Evolutionary conservation across 2,113 vertebrate genomes (phyloP), one percentile per base, ranked within the genome.

Genomic region (Scomber colias): DNA sequence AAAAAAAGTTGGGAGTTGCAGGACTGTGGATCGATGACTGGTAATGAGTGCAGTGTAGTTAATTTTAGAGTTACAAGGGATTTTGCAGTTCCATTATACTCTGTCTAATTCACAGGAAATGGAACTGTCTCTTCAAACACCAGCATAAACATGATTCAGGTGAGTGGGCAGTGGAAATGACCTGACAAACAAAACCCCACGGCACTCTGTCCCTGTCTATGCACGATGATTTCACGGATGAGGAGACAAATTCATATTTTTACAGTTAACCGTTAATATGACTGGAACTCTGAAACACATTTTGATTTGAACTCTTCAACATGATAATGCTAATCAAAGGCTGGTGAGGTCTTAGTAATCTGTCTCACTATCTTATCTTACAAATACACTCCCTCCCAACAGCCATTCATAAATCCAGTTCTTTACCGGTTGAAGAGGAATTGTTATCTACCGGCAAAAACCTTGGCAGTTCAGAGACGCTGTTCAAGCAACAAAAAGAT

Each of bases 331-430:
- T 70, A 68, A 85, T 86, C 54, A 75, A 81, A 79, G 77, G 57
- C 75, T 63, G 60, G 4, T 27, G 27, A 77, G 82, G 82, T 83
- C 62, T 31, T 71, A 24, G 14, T 56, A 31, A 88, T 89, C 83
- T 60, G 61, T 81, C 75, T 84, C 31, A 71, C 50, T 64, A 89
- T 89, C 89, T 91, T 92, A 92, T 93, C 87, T 83, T 57, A 40
- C 21, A 68, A 51, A 61, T 17, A 72, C 87, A 91, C 73, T 60
- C 77, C 60, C 62, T 75, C 77, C 79, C 80, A 51, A 19, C 49
- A 80, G 79, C 72, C 65, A 30, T 71, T 66, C 65, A 67, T 79
- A 75, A 77, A 87, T 84, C 59, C 61, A 24, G 45, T 14, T 71
- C 59, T 82, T 70, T 74, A 64, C 27, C 57, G 60, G 69, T 75